Percentiles rank a stretch among this genome's conserved stretches.
Conservation (phyloP, 1,140 invertebrate genomes). For the Bursaphelenchus mucronatus region DNA sequence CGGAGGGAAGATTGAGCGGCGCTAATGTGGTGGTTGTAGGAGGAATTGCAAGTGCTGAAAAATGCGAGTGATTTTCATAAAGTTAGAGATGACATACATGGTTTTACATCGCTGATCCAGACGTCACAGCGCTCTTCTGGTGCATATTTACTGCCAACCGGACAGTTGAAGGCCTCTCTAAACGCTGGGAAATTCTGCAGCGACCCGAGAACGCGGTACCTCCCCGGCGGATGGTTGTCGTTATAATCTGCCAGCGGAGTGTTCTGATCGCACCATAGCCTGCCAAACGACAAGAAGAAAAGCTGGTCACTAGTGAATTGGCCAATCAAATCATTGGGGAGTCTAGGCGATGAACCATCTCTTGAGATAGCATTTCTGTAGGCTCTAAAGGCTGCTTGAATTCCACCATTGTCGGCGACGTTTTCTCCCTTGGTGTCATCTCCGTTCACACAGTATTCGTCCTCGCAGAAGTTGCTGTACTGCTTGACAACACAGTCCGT, state of each 20-base stretch:
- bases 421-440: slow-evolving; percentile 63
- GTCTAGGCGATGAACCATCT: slow-evolving; percentile 35
- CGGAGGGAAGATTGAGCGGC: no score
- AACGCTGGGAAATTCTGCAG: slow-evolving; percentile 56
- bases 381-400: slow-evolving; percentile 17
- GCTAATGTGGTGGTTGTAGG: no score
- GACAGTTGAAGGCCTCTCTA: slow-evolving; percentile 53
- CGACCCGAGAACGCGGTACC: slow-evolving; percentile 33
- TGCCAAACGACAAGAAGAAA: slow-evolving; percentile 44
- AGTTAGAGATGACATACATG: no score
- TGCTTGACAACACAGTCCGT: slow-evolving; percentile 16
- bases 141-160: slow-evolving; percentile 32
- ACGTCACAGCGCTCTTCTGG: slow-evolving; percentile 52
- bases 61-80: no score
- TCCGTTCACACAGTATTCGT: slow-evolving; percentile 37
- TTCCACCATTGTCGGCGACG: slow-evolving; percentile 63
- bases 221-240: no score
- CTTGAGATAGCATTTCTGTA: slow-evolving; percentile 24
- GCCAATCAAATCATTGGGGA: slow-evolving; percentile 31
- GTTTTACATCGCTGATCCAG: slow-evolving; percentile 36
- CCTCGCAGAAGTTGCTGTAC: slow-evolving; percentile 12
- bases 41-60: no score
- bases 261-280: slow-evolving; percentile 36
- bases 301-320: slow-evolving; percentile 52
- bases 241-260: not conserved